Evolutionary conservation across 2,113 vertebrate genomes (phyloP).

Genomic region (Ptyas mucosa): DNA sequence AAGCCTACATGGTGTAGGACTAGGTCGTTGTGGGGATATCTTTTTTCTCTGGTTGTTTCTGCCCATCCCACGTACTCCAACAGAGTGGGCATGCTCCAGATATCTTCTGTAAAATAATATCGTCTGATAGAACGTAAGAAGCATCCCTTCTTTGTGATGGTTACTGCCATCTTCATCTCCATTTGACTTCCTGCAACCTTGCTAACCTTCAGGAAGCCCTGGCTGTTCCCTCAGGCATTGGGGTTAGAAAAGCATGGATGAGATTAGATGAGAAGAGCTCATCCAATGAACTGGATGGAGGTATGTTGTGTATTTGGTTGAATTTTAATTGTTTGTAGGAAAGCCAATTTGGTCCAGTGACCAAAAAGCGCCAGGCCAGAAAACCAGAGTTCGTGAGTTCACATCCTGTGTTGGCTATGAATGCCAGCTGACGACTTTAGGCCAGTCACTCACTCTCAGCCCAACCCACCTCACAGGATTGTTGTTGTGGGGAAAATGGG

Average conservation of each 20-base stretch:
- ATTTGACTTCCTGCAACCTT: neutral
- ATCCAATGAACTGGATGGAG: neutral
- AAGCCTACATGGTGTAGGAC: neutral
- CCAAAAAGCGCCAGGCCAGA: neutral
- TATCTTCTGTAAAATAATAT: neutral
- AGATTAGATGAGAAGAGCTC: neutral
- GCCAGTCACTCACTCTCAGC: neutral
- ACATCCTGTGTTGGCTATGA: neutral
- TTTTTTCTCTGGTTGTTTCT: neutral
- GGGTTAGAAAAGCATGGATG: neutral
- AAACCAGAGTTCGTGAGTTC: neutral
- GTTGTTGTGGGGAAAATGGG: neutral
- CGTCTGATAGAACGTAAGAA: neutral
- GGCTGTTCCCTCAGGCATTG: neutral
- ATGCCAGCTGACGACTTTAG: neutral
- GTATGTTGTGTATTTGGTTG: neutral
- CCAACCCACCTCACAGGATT: neutral
- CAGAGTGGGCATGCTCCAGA: neutral
- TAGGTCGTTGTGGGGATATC: neutral
- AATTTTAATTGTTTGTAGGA: neutral
- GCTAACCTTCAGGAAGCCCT: neutral
- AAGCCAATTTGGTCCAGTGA: neutral
- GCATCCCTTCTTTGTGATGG: neutral
- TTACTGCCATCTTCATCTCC: neutral
- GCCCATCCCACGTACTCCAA: neutral